phyloP scores from a whole-genome alignment of 2,888 invertebrate genomes.

The Cyaniris semiargus region DNA sequence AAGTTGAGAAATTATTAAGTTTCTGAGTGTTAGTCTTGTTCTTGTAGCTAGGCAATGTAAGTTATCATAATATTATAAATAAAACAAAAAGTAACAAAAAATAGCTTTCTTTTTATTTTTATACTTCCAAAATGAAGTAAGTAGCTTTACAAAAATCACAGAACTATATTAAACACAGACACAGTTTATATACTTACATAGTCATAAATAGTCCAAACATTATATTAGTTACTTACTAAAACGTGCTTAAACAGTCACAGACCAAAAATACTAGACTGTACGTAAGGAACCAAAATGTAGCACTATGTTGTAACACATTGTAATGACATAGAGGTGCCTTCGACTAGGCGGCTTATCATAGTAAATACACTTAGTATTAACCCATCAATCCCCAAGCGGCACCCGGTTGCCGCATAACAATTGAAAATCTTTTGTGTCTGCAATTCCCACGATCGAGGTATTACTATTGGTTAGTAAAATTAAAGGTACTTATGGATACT shows the following conservation, averaged over 20 bases:
- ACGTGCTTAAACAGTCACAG: background rate
- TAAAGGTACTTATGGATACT: background rate
- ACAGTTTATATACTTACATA: background rate
- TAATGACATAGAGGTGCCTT: conserved; percentile 11
- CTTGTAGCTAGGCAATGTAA: no score
- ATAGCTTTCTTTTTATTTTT: conserved; percentile 34
- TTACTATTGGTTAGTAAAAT: background rate
- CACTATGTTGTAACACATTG: background rate
- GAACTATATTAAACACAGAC: conserved; percentile 37
- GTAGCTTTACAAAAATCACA: conserved; percentile 47
- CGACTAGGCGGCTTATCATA: background rate
- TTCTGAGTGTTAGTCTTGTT: no score
- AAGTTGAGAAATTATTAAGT: no score
- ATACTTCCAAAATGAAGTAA: conserved; percentile 49
- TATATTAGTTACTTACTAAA: background rate
- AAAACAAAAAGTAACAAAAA: conserved; percentile 29
- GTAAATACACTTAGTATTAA: background rate
- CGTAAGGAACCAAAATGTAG: background rate
- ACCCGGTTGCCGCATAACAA: no score
- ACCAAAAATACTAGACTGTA: background rate
- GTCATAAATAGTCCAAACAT: conserved; percentile 3
- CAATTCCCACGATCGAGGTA: no score
- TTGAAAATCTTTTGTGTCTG: no score
- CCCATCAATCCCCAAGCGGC: no score
- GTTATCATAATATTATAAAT: background rate